Percentiles rank a stretch among this genome's conserved stretches.
phyloP scores from a whole-genome alignment of 2,888 invertebrate genomes.

The Scotopteryx bipunctaria region DNA sequence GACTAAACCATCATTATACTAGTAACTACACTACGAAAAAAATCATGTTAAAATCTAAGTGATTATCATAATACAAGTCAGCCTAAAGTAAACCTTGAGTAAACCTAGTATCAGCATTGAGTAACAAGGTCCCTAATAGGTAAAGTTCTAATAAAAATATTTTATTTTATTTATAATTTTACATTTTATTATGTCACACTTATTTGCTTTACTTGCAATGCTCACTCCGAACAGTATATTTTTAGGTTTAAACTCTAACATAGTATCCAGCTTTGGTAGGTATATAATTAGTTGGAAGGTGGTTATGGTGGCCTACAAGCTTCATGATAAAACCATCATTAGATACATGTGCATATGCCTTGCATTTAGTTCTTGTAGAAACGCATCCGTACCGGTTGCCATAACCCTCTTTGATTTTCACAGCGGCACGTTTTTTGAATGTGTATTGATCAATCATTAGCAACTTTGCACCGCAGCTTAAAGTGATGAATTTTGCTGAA shows the following conservation, averaged over 20 bases:
- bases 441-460: conserved; percentile 11
- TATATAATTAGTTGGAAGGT: conserved; percentile 10
- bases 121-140: too few species aligned
- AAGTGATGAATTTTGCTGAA: conserved; percentile 13
- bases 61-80: too few species aligned
- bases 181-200: too few species aligned
- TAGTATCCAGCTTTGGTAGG: background rate
- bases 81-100: too few species aligned
- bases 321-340: conserved; percentile 9
- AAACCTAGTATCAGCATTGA: too few species aligned
- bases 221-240: too few species aligned
- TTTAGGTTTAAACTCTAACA: background rate
- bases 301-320: conserved; percentile 14
- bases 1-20: too few species aligned
- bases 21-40: too few species aligned
- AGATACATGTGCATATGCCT: conserved; percentile 19
- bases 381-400: conserved; percentile 14
- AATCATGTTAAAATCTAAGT: too few species aligned
- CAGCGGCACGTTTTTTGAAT: background rate
- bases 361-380: conserved; percentile 10
- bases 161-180: background rate
- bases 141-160: background rate
- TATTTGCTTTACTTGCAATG: too few species aligned
- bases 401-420: background rate
- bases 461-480: background rate